Conservation (phyloP, 1,140 invertebrate species). For the Venturia canescens region DNA sequence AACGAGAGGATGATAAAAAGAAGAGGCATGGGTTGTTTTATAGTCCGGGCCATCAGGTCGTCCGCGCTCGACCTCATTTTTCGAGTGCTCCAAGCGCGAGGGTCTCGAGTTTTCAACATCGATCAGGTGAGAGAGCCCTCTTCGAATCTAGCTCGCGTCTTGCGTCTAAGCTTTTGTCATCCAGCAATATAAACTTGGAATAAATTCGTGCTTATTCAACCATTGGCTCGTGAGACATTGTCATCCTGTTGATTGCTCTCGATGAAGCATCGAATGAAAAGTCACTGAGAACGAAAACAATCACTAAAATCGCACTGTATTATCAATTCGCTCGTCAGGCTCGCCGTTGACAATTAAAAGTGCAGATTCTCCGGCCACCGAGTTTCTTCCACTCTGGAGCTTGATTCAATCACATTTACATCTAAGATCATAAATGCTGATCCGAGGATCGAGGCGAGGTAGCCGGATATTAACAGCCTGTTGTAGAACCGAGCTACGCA, state of each 20-base stretch:
- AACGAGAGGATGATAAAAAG: slow-evolving; percentile 47
- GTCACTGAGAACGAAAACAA: background rate
- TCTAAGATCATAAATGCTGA: background rate
- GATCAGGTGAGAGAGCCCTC: slow-evolving; percentile 19
- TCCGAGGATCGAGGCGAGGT: too few relatives aligned
- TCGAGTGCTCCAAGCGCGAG: slow-evolving; percentile 19
- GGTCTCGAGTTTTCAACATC: background rate
- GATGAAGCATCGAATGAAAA: background rate
- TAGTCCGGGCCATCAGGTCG: slow-evolving; percentile 42
- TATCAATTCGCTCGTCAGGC: too few relatives aligned
- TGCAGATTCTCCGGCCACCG: too few relatives aligned
- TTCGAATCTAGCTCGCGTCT: background rate
- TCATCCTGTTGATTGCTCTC: background rate
- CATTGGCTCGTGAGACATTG: background rate
- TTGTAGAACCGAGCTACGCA: background rate
- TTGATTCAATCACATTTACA: too few relatives aligned
- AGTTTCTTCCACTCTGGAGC: too few relatives aligned
- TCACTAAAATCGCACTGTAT: background rate
- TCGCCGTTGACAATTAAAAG: background rate
- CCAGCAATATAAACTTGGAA: background rate
- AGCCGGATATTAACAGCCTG: background rate
- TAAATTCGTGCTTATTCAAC: background rate
- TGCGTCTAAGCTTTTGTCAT: background rate
- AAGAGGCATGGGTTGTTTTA: slow-evolving; percentile 37
- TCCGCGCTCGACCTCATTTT: slow-evolving; percentile 59